phyloP scores from a whole-genome alignment of 1,140 invertebrate species.

The Drosophila simulans region DNA sequence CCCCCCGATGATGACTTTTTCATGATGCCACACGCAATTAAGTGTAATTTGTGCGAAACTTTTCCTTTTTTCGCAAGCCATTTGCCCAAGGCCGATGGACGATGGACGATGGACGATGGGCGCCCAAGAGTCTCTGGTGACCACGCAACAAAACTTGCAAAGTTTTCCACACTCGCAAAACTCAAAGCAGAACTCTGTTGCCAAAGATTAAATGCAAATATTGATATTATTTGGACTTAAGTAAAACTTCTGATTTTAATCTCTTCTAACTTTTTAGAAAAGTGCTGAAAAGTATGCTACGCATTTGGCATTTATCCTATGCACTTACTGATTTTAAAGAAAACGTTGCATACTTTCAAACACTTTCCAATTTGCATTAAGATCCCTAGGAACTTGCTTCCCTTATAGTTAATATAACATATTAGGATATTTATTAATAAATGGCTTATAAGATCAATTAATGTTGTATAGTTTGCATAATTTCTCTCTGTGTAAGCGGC shows the following conservation, averaged over 20 bases:
- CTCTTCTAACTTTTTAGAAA: not conserved
- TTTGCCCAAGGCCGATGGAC: constrained; percentile 45
- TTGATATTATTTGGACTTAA: too few relatives aligned
- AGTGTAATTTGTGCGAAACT: constrained; percentile 54
- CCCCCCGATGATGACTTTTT: constrained; percentile 34
- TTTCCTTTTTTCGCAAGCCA: constrained; percentile 43
- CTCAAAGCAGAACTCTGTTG: not conserved
- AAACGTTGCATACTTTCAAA: not conserved
- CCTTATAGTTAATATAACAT: not conserved
- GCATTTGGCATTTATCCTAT: too few relatives aligned
- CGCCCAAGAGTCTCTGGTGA: constrained; percentile 43
- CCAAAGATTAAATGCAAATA: too few relatives aligned
- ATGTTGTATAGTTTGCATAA: not conserved
- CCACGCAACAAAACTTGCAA: constrained; percentile 15
- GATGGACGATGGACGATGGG: constrained; percentile 17
- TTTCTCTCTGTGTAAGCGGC: constrained; percentile 21
- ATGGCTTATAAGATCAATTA: not conserved
- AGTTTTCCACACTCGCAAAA: constrained; percentile 9
- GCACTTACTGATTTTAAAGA: too few relatives aligned
- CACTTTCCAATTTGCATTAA: not conserved
- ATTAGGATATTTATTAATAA: not conserved
- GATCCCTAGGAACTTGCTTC: too few relatives aligned
- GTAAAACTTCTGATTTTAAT: too few relatives aligned
- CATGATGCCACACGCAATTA: constrained; percentile 64
- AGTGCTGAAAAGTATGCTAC: not conserved